A percentile compares a stretch with the other conserved stretches of the same genome.
Evolutionary conservation across 2,888 invertebrate genomes (phyloP).

Genomic region (Neria commutata): DNA sequence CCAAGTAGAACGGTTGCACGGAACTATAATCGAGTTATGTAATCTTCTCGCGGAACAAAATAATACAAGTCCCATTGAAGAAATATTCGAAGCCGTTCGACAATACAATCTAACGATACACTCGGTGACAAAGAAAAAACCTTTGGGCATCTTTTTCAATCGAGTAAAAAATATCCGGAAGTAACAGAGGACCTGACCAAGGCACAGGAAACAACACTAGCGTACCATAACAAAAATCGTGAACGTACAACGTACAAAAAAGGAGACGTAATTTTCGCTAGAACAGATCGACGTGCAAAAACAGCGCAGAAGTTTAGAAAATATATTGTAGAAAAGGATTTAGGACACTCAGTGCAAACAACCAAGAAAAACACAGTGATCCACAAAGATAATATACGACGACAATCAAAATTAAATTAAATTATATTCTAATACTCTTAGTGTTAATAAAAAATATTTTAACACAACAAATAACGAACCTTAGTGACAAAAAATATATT

Average conservation of each 20-base stretch:
- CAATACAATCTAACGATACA: not conserved
- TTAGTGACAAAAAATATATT: slow-evolving; percentile 18
- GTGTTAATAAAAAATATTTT: too few species aligned
- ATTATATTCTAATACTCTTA: too few species aligned
- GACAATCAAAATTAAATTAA: too few species aligned
- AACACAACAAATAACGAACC: slow-evolving; percentile 10
- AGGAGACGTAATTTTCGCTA: slow-evolving; percentile 16
- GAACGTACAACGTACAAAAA: not conserved
- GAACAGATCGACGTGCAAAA: not conserved
- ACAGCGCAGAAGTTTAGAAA: not conserved
- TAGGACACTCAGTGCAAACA: slow-evolving; percentile 6
- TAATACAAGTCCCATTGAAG: not conserved
- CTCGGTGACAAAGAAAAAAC: not conserved
- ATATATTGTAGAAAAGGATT: not conserved
- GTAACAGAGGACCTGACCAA: not conserved
- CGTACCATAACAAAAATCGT: not conserved
- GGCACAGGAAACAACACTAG: not conserved
- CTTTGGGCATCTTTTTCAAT: not conserved
- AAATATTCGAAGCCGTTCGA: not conserved
- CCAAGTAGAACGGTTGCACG: slow-evolving; percentile 11
- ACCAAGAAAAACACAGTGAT: not conserved
- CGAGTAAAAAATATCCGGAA: not conserved
- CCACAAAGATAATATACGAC: slow-evolving; percentile 1
- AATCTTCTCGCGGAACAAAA: not conserved
- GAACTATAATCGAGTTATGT: not conserved